Conservation (phyloP, 2,797 vertebrate species). For the Argentina silus region DNA sequence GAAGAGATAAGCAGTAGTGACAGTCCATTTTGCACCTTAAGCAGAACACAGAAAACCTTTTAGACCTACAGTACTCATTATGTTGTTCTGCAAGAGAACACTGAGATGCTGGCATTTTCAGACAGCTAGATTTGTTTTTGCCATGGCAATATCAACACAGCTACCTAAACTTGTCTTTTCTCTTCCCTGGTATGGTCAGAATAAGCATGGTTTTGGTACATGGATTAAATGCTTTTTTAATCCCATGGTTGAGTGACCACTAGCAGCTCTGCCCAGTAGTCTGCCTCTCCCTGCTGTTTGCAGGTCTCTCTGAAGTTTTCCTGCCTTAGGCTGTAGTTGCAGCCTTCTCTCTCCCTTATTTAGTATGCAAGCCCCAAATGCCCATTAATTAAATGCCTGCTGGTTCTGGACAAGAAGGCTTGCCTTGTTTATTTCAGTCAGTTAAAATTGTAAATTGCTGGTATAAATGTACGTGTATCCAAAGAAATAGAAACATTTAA, state of each 20-base stretch:
- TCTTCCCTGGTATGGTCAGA: constrained; percentile 61
- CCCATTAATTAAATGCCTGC: constrained; percentile 67
- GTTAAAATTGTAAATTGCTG: constrained; percentile 59
- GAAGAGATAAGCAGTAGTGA: constrained; percentile 75
- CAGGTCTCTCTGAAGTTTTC: constrained; percentile 65
- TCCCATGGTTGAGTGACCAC: constrained; percentile 79
- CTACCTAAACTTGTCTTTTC: constrained; percentile 57
- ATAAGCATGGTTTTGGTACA: constrained; percentile 68
- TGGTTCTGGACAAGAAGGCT: constrained; percentile 52
- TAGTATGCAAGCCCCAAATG: constrained; percentile 66
- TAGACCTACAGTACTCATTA: constrained; percentile 70
- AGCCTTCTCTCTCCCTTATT: constrained; percentile 43
- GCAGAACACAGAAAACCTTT: constrained; percentile 76
- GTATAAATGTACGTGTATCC: constrained; percentile 45
- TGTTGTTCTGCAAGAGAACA: constrained; percentile 71
- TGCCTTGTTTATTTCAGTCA: constrained; percentile 57
- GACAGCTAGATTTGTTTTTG: constrained; percentile 54
- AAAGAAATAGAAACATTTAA: constrained; percentile 52
- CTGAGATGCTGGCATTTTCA: constrained; percentile 48
- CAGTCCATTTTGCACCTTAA: constrained; percentile 78
- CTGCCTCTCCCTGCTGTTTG: constrained; percentile 62
- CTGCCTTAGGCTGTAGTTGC: constrained; percentile 51
- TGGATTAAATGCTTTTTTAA: constrained; percentile 81
- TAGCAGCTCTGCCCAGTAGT: constrained; percentile 67
- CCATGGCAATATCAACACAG: constrained; percentile 51